A percentile compares a stretch with the other conserved stretches of the same genome.
phyloP scores from a whole-genome alignment of 2,888 invertebrate genomes.

The Sepioteuthis lessoniana region DNA sequence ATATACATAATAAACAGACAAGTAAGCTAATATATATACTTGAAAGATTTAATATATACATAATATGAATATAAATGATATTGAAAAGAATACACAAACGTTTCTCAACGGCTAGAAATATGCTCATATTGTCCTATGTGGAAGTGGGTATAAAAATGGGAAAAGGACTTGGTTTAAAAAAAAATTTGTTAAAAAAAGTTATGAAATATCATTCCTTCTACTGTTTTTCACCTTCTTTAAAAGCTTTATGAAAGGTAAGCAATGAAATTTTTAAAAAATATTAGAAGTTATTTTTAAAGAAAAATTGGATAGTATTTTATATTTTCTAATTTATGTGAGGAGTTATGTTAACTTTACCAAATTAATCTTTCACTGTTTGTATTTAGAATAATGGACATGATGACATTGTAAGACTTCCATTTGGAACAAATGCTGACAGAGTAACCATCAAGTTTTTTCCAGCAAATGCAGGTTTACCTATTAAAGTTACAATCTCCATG shows the following conservation, averaged over 20 bases:
- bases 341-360: not conserved
- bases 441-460: not conserved
- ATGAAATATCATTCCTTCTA: not conserved
- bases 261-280: not conserved
- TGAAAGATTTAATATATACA: too few relatives aligned
- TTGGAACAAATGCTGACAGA: not conserved
- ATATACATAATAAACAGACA: too few relatives aligned
- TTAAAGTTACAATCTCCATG: not conserved
- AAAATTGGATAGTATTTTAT: not conserved
- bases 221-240: not conserved
- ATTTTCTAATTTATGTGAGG: not conserved
- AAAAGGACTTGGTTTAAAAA: not conserved
- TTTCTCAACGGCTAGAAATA: too few relatives aligned
- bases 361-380: not conserved
- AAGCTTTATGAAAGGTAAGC: not conserved
- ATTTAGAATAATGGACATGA: conserved; percentile 33
- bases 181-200: not conserved
- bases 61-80: too few relatives aligned
- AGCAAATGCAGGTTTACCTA: not conserved
- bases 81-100: too few relatives aligned
- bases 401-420: not conserved
- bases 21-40: too few relatives aligned
- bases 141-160: too few relatives aligned
- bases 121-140: too few relatives aligned
- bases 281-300: not conserved